A percentile compares a stretch with the other conserved stretches of the same genome.
These are phyloP conservation scores for Macrosteles quadrilineatus DNA, from an alignment of 1,140 invertebrate genomes.

Conservation along the genomic window DNA sequence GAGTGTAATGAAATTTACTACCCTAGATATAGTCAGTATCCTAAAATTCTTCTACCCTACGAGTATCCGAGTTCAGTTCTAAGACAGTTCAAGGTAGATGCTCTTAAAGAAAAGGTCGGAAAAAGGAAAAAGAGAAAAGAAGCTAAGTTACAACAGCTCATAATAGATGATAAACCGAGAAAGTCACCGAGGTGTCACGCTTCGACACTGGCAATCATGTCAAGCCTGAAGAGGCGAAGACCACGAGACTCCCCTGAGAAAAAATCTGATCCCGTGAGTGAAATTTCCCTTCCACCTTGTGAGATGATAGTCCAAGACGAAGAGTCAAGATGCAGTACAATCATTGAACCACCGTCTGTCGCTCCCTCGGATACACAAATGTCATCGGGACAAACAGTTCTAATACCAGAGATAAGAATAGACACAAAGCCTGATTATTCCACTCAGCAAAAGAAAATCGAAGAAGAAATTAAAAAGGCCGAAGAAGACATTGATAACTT, in stretches of 20 bases:
- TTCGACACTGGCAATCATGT: slow-evolving; percentile 78
- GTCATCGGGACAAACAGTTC: not conserved
- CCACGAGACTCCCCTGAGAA: slow-evolving; percentile 20
- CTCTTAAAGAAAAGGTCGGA: not conserved
- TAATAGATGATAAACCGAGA: slow-evolving; percentile 63
- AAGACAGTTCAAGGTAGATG: not conserved
- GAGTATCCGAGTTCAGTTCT: slow-evolving; percentile 49
- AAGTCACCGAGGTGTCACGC: slow-evolving; percentile 84
- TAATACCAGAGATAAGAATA: slow-evolving; percentile 13
- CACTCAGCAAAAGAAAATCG: not conserved
- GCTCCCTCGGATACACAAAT: not conserved
- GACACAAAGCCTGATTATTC: not conserved
- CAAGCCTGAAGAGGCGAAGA: slow-evolving; percentile 53
- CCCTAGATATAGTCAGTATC: slow-evolving; percentile 51
- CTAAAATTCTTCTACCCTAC: slow-evolving; percentile 69
- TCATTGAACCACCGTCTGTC: not conserved
- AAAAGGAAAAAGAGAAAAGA: slow-evolving; percentile 55
- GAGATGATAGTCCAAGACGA: slow-evolving; percentile 20
- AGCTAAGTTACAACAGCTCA: slow-evolving; percentile 45
- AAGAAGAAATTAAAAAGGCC: not conserved
- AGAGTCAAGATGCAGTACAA: slow-evolving; percentile 24
- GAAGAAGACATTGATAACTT: slow-evolving; percentile 11
- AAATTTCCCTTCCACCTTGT: not conserved
- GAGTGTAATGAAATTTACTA: slow-evolving; percentile 59
- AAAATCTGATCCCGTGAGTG: not conserved